These are phyloP conservation scores for Xanthostigma xanthostigma DNA, from an alignment of 2,888 invertebrate species.

Conservation along the genomic window DNA sequence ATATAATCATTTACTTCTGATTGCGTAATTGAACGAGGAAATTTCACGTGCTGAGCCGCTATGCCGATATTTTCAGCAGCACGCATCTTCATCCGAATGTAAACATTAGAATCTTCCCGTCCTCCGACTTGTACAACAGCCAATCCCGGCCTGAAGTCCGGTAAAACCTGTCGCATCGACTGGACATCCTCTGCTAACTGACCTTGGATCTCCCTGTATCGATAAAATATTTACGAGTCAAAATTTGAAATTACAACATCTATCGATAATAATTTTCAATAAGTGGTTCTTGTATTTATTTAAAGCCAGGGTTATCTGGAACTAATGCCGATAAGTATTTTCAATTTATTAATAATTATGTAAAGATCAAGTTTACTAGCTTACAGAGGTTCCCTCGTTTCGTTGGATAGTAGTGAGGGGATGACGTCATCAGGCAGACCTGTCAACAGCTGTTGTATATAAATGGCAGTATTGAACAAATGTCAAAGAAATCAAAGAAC, in stretches of 20 bases:
- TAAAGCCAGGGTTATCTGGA: not conserved
- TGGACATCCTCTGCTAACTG: conserved; percentile 50
- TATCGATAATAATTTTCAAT: not conserved
- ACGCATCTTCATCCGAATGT: conserved; percentile 91
- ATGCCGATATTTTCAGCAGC: conserved; percentile 88
- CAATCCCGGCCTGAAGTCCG: conserved; percentile 57
- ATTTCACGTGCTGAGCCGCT: conserved; percentile 57
- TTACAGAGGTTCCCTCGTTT: too few relatives aligned
- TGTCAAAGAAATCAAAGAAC: too few relatives aligned
- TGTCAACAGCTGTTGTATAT: too few relatives aligned
- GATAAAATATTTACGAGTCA: not conserved
- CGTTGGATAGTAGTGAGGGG: too few relatives aligned
- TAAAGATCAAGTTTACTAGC: too few relatives aligned
- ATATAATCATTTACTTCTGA: conserved; percentile 39
- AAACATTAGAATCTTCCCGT: conserved; percentile 94
- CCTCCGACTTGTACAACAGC: conserved; percentile 94
- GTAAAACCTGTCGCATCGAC: conserved; percentile 36
- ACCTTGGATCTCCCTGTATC: conserved; percentile 52
- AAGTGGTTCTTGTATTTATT: not conserved
- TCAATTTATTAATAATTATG: conserved; percentile 1
- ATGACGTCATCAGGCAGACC: too few relatives aligned
- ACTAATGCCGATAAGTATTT: not conserved
- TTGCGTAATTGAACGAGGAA: conserved; percentile 71
- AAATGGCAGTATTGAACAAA: too few relatives aligned
- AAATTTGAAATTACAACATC: not conserved